Evolutionary conservation across 64 coral and sea anemone genomes (phyloP).

Genomic region (Stichodactyla mertensii): DNA sequence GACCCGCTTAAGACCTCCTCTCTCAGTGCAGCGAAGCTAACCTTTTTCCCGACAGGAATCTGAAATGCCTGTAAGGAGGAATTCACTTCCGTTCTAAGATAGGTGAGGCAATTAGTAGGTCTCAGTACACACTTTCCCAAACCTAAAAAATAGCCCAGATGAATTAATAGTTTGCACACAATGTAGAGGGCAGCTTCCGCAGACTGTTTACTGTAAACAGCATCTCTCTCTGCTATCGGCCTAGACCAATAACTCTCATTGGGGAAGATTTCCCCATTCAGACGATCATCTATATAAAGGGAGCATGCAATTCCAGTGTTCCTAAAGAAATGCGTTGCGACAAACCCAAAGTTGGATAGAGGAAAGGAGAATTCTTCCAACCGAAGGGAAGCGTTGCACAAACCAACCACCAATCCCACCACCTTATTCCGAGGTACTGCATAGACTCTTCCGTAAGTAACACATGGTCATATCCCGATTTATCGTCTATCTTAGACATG

Average conservation of each 20-base stretch:
- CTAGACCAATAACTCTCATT: conserved; percentile 7
- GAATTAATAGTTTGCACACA: not conserved
- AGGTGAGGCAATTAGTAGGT: not conserved
- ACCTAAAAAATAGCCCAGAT: conserved; percentile 4
- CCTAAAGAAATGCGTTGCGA: too few species aligned
- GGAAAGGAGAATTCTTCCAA: too few species aligned
- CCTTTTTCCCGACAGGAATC: not conserved
- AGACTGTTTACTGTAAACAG: not conserved
- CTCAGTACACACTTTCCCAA: conserved; percentile 1
- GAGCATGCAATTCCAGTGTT: too few species aligned
- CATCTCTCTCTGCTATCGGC: not conserved
- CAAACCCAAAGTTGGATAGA: too few species aligned
- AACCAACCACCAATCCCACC: too few species aligned
- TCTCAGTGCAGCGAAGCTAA: not conserved
- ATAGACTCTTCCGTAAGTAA: too few species aligned
- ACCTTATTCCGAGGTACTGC: too few species aligned
- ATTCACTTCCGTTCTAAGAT: not conserved
- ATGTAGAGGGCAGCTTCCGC: conserved; percentile 1
- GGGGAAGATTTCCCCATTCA: conserved; percentile 9
- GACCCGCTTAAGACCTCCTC: not conserved
- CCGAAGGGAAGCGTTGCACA: too few species aligned
- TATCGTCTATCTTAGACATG: too few species aligned
- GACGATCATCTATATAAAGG: too few species aligned
- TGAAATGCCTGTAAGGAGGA: not conserved
- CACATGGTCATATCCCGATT: too few species aligned